These are phyloP conservation scores for Cinclus mexicanus DNA, from an alignment of 2,113 vertebrate species.

Conservation along the genomic window DNA sequence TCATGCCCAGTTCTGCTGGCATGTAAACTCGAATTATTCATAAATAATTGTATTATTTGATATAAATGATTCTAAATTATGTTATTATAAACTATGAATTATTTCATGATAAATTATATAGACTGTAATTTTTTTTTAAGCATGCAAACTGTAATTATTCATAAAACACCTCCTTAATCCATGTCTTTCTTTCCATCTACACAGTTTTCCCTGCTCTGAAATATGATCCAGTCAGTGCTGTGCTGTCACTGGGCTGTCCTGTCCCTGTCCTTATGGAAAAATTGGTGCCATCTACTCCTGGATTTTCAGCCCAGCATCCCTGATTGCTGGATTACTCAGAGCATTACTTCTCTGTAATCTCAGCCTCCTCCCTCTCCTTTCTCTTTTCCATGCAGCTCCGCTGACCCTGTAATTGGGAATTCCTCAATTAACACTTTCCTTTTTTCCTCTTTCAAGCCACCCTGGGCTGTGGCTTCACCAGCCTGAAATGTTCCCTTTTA, in stretches of 20 bases:
- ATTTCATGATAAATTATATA: no score
- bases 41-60: not conserved
- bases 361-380: not conserved
- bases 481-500: not conserved
- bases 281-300: not conserved
- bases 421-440: not conserved
- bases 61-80: no score
- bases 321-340: not conserved
- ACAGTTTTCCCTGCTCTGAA: not conserved
- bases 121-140: not conserved
- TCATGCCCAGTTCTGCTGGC: accelerated
- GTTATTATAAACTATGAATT: no score
- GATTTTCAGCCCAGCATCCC: not conserved
- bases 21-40: not conserved
- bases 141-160: not conserved
- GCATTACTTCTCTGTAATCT: not conserved
- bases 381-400: not conserved
- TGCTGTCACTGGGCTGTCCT: not conserved
- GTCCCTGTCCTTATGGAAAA: not conserved
- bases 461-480: not conserved
- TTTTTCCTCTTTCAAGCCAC: not conserved
- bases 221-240: not conserved
- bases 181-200: not conserved
- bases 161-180: not conserved
- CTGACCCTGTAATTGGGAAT: not conserved